Evolutionary conservation across 2,797 vertebrate genomes (phyloP), one percentile per base, ranked within the genome.

Genomic region (Vireo griseus): DNA sequence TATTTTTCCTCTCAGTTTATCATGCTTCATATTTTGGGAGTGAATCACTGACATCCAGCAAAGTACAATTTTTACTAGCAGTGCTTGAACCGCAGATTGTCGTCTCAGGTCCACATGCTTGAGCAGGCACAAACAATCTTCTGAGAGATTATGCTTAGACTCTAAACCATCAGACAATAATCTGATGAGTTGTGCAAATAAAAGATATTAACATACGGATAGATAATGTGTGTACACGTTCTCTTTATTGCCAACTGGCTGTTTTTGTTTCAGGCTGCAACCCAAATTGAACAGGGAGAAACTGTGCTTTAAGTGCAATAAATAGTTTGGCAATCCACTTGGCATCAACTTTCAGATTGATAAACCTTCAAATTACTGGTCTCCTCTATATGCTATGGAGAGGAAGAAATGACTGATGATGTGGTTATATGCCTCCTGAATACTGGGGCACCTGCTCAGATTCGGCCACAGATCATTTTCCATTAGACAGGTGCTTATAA

Each of bases 61-160:
- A 89, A 95, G 63, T 72, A 92, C 22, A 61, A 37, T 85, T 95
- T 97, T 97, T 96, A 92, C 78, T 78, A 85, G 61, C 50, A 14
- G 59, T 95, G 68, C 40, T 68, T 78, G 50, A 63, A 62, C 66
- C 47, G 78, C 88, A 90, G 50, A 72, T 16, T 78, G 31, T 58
- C 3, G 0, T 37, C 71, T 83, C 40, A 72, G 45, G 62, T 86
- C 65, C 63, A 40, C 16, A 17, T 20, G 76, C n/a, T 71, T 58
- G 28, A 83, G 51, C 59, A 92, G 29, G 76, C 66, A 96, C 66
- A 68, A 73, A 74, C 35, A 75, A 15, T 59, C 44, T 67, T 67
- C 39, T 50, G 45, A 87, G 40, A 84, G 76, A 73, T 35, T 86
- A 83, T 63, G 25, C 35, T 90, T 75, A 75, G 73, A 52, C 40